Conservation (phyloP, 2,797 vertebrate species). For the Girardinus metallicus region DNA sequence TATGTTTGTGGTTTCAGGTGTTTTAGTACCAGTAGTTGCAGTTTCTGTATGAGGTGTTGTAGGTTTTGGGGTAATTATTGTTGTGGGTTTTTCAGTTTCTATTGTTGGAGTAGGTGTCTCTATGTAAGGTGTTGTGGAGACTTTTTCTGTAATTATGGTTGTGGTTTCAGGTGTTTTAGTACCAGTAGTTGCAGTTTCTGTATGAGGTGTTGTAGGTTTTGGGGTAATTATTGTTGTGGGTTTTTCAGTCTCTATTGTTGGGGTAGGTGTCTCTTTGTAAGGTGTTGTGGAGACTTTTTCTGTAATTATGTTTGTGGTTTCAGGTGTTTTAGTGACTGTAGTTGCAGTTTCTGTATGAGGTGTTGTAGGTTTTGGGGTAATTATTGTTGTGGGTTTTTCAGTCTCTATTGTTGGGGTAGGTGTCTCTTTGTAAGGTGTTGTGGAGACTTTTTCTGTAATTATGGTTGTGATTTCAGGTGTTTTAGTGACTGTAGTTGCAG, state of each 20-base stretch:
- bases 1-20: too few species aligned
- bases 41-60: background rate
- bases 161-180: background rate
- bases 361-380: background rate
- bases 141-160: background rate
- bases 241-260: too few species aligned
- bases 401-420: background rate
- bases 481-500: too few species aligned
- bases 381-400: background rate
- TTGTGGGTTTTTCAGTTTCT: background rate
- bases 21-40: background rate
- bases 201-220: background rate
- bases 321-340: background rate
- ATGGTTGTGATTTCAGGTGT: too few species aligned
- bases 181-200: background rate
- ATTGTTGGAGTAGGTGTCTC: background rate
- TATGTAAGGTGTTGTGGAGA: background rate
- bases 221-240: constrained; percentile 44
- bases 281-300: background rate
- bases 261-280: too few species aligned
- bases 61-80: background rate
- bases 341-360: background rate
- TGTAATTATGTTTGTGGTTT: background rate
- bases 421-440: background rate
- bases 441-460: background rate